Percentiles rank a stretch among this genome's conserved stretches.
Evolutionary conservation across 2,888 invertebrate species (phyloP).

Genomic region (Pheosia gnoma): DNA sequence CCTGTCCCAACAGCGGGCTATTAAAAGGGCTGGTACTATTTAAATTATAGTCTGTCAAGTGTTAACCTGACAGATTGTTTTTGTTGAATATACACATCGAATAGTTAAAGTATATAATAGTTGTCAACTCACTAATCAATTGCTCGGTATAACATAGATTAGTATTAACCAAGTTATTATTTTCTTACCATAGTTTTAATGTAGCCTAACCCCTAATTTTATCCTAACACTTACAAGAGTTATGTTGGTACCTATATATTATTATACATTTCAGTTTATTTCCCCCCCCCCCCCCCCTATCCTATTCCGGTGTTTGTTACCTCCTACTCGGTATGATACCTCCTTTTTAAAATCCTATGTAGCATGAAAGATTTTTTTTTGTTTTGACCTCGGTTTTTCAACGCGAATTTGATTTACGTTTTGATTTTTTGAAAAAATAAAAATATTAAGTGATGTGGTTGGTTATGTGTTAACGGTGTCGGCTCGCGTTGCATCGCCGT

Average conservation of each 20-base stretch:
- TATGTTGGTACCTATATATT: constrained; percentile 74
- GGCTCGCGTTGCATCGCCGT: constrained; percentile 49
- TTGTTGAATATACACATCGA: no score
- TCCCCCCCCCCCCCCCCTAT: constrained; percentile 62
- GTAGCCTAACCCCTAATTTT: constrained; percentile 51
- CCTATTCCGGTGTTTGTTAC: constrained; percentile 66
- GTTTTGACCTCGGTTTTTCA: constrained; percentile 9
- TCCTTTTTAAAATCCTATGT: constrained; percentile 33
- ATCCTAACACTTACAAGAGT: constrained; percentile 73
- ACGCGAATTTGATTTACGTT: constrained; percentile 35
- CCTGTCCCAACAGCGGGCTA: no score
- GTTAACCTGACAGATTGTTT: no score
- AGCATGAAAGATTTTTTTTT: constrained; percentile 19
- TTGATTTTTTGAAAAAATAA: constrained; percentile 25
- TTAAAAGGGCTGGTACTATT: no score
- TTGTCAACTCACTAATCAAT: constrained; percentile 34
- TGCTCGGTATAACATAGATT: constrained; percentile 45
- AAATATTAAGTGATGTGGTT: constrained; percentile 51
- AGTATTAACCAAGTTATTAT: constrained; percentile 45
- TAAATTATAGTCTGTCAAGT: no score
- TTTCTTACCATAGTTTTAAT: constrained; percentile 26
- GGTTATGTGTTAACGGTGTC: constrained; percentile 73
- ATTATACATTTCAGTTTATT: constrained; percentile 84
- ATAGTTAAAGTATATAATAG: no score
- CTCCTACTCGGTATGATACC: constrained; percentile 50